A percentile compares a stretch with the other conserved stretches of the same genome.
phyloP scores from a whole-genome alignment of 2,888 invertebrate species.

The Lepidochrysops patricia region DNA sequence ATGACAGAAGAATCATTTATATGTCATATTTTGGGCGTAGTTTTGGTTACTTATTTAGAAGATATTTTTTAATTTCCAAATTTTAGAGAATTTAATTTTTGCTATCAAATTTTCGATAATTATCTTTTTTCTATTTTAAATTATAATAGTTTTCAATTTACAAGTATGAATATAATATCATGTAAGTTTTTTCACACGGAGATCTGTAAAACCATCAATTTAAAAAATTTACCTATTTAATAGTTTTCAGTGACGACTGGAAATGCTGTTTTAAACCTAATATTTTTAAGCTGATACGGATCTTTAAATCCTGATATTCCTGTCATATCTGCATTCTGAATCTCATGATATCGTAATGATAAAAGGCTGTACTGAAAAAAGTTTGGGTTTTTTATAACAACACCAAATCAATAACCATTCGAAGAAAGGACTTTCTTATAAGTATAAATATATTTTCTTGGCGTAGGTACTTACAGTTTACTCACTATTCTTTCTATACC shows the following conservation, averaged over 20 bases:
- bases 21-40: background rate
- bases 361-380: background rate
- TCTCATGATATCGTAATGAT: background rate
- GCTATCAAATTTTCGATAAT: background rate
- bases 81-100: background rate
- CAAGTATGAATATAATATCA: constrained; percentile 1
- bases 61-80: background rate
- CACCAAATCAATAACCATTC: too few relatives aligned
- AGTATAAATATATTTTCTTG: too few relatives aligned
- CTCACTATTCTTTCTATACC: background rate
- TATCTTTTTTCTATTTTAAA: background rate
- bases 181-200: background rate
- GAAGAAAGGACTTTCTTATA: too few relatives aligned
- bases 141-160: background rate
- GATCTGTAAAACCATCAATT: background rate
- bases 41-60: background rate
- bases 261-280: background rate
- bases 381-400: background rate
- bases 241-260: background rate
- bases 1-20: background rate
- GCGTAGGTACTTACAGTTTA: too few relatives aligned
- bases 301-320: background rate
- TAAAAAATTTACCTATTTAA: background rate
- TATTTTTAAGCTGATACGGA: background rate
- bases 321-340: background rate